Conservation (phyloP, 2,113 vertebrate species). For the Fregetta grallaria region DNA sequence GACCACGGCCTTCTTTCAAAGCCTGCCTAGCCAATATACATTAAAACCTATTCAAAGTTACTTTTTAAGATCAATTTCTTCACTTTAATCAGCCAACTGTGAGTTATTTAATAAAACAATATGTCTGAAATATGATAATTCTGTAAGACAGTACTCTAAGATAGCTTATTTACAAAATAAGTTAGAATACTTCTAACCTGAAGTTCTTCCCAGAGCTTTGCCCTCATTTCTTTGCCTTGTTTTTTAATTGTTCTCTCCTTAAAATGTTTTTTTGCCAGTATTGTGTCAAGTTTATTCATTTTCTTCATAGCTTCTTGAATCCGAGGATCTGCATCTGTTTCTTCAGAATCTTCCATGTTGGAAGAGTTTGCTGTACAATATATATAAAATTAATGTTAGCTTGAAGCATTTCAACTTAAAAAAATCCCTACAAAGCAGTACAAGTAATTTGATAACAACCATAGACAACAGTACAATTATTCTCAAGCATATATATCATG, state of each 20-base stretch:
- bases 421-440: not conserved
- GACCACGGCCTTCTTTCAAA: not conserved
- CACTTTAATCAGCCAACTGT: not conserved
- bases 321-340: conserved; percentile 58
- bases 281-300: conserved; percentile 84
- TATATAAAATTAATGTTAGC: not conserved
- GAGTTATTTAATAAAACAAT: not conserved
- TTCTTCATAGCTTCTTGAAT: conserved; percentile 79
- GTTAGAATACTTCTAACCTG: conserved; percentile 71
- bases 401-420: not conserved
- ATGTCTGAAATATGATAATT: not conserved
- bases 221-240: conserved; percentile 79
- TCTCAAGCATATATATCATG: not conserved
- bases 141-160: not conserved
- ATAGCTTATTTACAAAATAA: not conserved
- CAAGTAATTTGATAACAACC: not conserved
- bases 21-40: not conserved
- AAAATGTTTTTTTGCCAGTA: conserved; percentile 71
- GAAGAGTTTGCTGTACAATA: conserved; percentile 4
- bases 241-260: conserved; percentile 81
- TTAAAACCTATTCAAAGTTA: not conserved
- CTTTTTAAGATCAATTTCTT: not conserved
- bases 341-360: conserved; percentile 23
- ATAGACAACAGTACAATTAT: not conserved
- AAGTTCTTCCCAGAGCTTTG: conserved; percentile 83